Conservation (phyloP, 2,797 vertebrate genomes). For the Neostethus bicornis region DNA sequence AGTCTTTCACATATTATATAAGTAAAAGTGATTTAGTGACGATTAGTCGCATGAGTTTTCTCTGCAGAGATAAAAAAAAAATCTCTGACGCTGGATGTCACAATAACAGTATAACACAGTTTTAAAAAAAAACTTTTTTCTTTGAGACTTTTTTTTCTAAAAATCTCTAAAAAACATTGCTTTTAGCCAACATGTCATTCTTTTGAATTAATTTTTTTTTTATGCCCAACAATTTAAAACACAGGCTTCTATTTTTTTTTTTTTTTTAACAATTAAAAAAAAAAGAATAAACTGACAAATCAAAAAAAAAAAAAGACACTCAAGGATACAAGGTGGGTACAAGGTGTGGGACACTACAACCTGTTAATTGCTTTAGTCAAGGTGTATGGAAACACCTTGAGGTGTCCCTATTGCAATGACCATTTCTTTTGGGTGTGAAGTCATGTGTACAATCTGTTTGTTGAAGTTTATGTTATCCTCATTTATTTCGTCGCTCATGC, state of each 20-base stretch:
- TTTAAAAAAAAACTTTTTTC: too few relatives aligned
- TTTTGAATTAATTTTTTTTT: too few relatives aligned
- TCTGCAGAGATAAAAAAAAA: constrained; percentile 26
- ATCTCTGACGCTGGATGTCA: constrained; percentile 70
- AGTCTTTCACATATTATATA: constrained; percentile 41
- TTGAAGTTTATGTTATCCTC: constrained; percentile 99
- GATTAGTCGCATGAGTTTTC: too few relatives aligned
- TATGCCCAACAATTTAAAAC: too few relatives aligned
- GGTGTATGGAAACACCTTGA: constrained; percentile 99
- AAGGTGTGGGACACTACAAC: constrained; percentile 25
- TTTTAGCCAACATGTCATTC: too few relatives aligned
- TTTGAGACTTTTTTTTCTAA: too few relatives aligned
- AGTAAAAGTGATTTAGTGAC: constrained; percentile 32
- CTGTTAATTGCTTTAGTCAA: constrained; percentile 93
- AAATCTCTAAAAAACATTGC: too few relatives aligned
- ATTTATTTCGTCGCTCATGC: constrained; percentile 99
- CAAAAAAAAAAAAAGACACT: too few relatives aligned
- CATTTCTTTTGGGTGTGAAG: constrained; percentile 98
- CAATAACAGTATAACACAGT: too few relatives aligned
- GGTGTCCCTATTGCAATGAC: constrained; percentile 98
- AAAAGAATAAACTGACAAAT: too few relatives aligned
- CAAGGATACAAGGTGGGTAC: constrained; percentile 45
- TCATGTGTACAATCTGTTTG: constrained; percentile 99
- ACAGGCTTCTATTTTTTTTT: too few relatives aligned
- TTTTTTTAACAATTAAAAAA: too few relatives aligned